Conservation (phyloP, 1,140 invertebrate species). For the Micrasema longulum region DNA sequence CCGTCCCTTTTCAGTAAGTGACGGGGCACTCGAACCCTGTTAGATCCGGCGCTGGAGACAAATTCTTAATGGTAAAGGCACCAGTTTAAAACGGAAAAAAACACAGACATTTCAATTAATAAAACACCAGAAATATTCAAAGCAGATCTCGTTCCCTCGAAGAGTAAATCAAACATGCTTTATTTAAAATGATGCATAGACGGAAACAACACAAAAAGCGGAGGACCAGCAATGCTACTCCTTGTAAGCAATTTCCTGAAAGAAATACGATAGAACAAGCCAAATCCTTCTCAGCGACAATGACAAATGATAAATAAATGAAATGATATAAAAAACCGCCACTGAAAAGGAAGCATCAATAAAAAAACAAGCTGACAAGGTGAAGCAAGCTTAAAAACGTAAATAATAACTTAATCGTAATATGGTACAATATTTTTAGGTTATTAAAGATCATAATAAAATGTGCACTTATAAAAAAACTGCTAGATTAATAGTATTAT, state of each 20-base stretch:
- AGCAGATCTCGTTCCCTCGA: conserved; percentile 9
- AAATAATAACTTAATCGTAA: conserved; percentile 9
- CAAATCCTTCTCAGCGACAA: not conserved
- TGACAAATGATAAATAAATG: not conserved
- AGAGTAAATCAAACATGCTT: conserved; percentile 6
- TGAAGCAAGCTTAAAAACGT: conserved; percentile 15
- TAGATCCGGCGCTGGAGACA: too few relatives aligned
- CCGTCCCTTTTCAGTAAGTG: too few relatives aligned
- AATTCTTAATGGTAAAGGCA: too few relatives aligned
- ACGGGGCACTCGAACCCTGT: too few relatives aligned
- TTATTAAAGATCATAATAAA: too few relatives aligned
- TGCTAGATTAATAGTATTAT: conserved; percentile 1
- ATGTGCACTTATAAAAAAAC: too few relatives aligned
- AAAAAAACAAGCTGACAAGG: conserved; percentile 13
- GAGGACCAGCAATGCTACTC: conserved; percentile 4
- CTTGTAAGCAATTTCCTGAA: conserved; percentile 11
- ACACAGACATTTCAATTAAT: not conserved
- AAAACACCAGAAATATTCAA: not conserved
- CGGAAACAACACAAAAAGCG: conserved; percentile 15
- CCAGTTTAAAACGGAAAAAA: not conserved
- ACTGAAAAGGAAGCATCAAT: not conserved
- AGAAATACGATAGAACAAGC: conserved; percentile 2
- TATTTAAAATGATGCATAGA: conserved; percentile 1
- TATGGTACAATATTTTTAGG: conserved; percentile 15
- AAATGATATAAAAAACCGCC: conserved; percentile 18